phyloP scores from a whole-genome alignment of 2,113 vertebrate species.

The Motacilla tschutschensis region DNA sequence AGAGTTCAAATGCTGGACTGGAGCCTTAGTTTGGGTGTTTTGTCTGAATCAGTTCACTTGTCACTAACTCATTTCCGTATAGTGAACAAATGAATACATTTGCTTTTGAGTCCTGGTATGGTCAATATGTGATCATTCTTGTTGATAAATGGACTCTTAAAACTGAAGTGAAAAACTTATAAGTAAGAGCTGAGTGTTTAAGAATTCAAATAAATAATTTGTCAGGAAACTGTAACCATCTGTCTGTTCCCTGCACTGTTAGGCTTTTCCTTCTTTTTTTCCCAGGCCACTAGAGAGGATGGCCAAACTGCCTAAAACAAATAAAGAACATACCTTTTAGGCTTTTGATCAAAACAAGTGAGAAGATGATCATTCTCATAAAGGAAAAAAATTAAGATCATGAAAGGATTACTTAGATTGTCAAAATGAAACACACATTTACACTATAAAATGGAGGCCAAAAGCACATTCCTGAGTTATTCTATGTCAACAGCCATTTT shows the following conservation, averaged over 20 bases:
- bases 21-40: neutral
- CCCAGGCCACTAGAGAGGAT: neutral
- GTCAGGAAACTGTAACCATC: conserved; percentile 47
- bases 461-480: conserved; percentile 15
- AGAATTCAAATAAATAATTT: conserved; percentile 52
- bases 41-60: conserved; percentile 10
- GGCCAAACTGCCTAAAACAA: neutral
- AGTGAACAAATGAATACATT: conserved; percentile 18
- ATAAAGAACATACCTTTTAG: conserved; percentile 23
- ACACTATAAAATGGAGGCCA: conserved; percentile 2
- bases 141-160: conserved; percentile 39
- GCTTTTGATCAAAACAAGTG: neutral
- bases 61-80: neutral
- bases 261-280: neutral
- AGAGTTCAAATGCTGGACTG: neutral
- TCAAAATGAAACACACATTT: conserved; percentile 27
- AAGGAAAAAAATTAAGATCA: neutral
- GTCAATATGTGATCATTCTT: conserved; percentile 19
- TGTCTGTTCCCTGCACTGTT: conserved; percentile 14
- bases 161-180: conserved; percentile 10
- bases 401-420: conserved; percentile 14
- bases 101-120: conserved; percentile 2
- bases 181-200: conserved; percentile 38
- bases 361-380: conserved; percentile 9
- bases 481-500: conserved; percentile 12